phyloP scores from a whole-genome alignment of 2,797 vertebrate species.

The Scarus forsteni region DNA sequence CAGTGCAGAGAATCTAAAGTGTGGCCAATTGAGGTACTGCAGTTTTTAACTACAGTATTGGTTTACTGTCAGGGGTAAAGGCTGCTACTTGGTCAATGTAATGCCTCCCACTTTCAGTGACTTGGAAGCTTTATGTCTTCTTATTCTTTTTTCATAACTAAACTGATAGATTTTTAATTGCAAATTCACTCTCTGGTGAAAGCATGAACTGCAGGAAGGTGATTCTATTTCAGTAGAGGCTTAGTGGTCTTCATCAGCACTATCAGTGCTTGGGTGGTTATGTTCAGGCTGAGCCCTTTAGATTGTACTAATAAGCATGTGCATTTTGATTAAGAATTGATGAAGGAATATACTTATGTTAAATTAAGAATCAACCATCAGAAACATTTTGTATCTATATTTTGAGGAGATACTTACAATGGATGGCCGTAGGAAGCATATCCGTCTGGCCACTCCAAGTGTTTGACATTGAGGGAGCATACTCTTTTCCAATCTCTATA shows the following conservation, averaged over 20 bases:
- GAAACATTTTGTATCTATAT: constrained; percentile 5
- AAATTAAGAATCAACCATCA: constrained; percentile 9
- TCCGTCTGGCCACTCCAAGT: constrained; percentile 25
- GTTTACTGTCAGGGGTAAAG: neutral
- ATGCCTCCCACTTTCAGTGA: neutral
- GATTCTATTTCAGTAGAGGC: neutral
- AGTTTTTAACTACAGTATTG: neutral
- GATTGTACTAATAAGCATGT: constrained; percentile 12
- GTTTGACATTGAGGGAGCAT: neutral
- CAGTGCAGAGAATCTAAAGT: too few relatives aligned
- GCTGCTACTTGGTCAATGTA: neutral
- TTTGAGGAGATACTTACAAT: constrained; percentile 33
- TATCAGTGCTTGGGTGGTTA: neutral
- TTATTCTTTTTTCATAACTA: neutral
- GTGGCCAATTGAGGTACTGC: neutral
- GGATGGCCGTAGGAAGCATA: constrained; percentile 22
- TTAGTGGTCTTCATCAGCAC: constrained; percentile 1
- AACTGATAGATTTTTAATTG: neutral
- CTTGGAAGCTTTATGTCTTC: neutral
- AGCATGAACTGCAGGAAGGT: neutral
- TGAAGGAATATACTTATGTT: neutral
- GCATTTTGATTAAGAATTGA: neutral
- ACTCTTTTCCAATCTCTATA: constrained; percentile 32
- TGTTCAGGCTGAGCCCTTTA: neutral
- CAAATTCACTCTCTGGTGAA: neutral